Base-by-base conservation (phyloP, 1,140 invertebrate species). In the Scaptomyza pallida region DNA sequence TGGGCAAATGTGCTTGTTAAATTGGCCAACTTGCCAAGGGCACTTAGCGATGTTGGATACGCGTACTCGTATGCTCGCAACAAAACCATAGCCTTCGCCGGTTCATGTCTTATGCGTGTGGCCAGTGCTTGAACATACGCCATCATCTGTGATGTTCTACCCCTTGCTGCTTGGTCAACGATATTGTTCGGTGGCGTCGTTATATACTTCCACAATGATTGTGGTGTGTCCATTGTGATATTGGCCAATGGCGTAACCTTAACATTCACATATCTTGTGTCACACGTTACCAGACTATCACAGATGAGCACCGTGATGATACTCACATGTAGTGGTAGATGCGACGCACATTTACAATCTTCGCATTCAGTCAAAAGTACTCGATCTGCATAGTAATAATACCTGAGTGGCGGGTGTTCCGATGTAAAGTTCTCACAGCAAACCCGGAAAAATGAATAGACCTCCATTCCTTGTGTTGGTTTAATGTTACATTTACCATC, bases 1-100 rank as follows among this genome's bases (percentile, higher is more conserved):
- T 16, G 1, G 6, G 56, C 79, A 3, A 82, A 10, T 2, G 79
- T 78, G 5, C 23, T 8, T 4, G 61, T 83, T 0, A 82, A 15
- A 26, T 83, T 78, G 0, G 71, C 75, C 41, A 83, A 6, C 4
- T 47, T 56, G 10, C 75, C 75, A 1, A 82, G 50, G 0, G 65
- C 19, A 1, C 5, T 2, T 0, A 45, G 5, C 5, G 60, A 21
- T 5, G 19, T 5, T 0, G 48, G 54, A 8, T 41, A 3, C 0
- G 51, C 10, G 3, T 30, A 1, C 0, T 30, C 3, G 5, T 44
- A 47, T 3, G 35, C 12, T 1, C 8, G 2, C 8, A 75, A 2
- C 3, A 75, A 9, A 3, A 21, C n/a, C 2, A n/a, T 4, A n/a
- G 17, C 68, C 6, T 23, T n/a, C 0, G 63, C 43, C 1, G 12